phyloP scores from a whole-genome alignment of 2,888 invertebrate species.

The Venusia cambrica region DNA sequence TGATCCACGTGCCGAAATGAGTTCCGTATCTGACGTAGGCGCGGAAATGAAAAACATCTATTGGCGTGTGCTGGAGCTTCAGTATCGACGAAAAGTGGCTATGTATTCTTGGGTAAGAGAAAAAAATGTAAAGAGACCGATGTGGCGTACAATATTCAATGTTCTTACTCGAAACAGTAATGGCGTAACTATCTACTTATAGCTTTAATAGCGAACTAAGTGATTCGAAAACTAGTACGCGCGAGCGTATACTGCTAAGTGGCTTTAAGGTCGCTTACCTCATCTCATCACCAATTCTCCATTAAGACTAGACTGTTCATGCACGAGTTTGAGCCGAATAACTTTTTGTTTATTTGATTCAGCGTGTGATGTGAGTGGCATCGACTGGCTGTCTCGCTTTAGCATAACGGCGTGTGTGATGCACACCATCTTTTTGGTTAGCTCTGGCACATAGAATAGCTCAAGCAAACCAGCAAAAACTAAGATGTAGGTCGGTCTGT shows the following conservation, averaged over 20 bases:
- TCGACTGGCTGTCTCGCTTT: slow-evolving; percentile 20
- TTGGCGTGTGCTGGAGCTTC: slow-evolving; percentile 48
- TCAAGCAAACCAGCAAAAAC: slow-evolving; percentile 1
- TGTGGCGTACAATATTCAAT: too few species aligned
- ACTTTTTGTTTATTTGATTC: slow-evolving; percentile 52
- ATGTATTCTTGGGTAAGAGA: slow-evolving; percentile 17
- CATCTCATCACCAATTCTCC: slow-evolving; percentile 61
- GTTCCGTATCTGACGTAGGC: slow-evolving; percentile 58
- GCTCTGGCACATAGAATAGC: too few species aligned
- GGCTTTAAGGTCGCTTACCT: slow-evolving; percentile 79
- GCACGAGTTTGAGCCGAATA: slow-evolving; percentile 41
- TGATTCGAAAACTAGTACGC: slow-evolving; percentile 67
- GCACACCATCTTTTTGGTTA: too few species aligned
- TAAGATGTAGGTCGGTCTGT: not conserved
- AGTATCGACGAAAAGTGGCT: slow-evolving; percentile 38
- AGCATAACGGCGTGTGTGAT: too few species aligned
- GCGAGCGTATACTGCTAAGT: slow-evolving; percentile 67
- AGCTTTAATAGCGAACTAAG: slow-evolving; percentile 61
- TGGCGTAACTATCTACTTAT: slow-evolving; percentile 50
- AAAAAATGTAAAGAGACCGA: slow-evolving; percentile 7
- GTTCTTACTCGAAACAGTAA: slow-evolving; percentile 15
- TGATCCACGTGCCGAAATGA: slow-evolving; percentile 57
- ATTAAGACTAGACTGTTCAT: slow-evolving; percentile 47
- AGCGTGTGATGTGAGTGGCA: slow-evolving; percentile 35
- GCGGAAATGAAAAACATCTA: slow-evolving; percentile 66